Evolutionary conservation across 2,888 invertebrate species (phyloP).

Genomic region (Hetaerina titia): DNA sequence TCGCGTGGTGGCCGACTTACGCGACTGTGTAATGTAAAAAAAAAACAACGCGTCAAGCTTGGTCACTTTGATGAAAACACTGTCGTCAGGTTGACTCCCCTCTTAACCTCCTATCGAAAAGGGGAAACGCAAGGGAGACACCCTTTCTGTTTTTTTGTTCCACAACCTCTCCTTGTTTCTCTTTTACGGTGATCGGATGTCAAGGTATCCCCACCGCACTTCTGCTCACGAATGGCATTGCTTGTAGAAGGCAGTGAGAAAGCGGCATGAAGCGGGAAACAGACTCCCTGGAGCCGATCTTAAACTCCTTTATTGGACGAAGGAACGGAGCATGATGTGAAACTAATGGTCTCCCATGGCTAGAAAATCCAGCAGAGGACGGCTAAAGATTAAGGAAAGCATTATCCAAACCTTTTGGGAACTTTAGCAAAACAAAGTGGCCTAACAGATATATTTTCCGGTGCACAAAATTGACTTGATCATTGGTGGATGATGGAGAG

Average conservation of each 20-base stretch:
- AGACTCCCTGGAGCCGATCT: conserved; percentile 13
- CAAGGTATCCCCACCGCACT: background rate
- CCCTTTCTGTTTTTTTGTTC: background rate
- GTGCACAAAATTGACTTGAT: too few species aligned
- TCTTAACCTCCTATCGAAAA: conserved; percentile 18
- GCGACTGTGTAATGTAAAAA: too few species aligned
- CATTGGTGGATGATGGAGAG: too few species aligned
- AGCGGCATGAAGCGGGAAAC: background rate
- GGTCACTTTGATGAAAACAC: too few species aligned
- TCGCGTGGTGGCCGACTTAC: too few species aligned
- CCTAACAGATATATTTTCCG: too few species aligned
- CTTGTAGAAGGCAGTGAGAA: conserved; percentile 5
- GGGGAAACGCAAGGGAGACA: background rate
- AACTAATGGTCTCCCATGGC: background rate
- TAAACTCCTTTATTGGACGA: background rate
- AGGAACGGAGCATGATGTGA: background rate
- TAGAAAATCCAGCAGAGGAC: background rate
- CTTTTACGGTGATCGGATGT: background rate
- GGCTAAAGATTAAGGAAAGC: background rate
- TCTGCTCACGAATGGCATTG: conserved; percentile 15
- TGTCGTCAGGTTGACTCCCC: background rate
- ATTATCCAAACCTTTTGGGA: too few species aligned
- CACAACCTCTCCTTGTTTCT: background rate
- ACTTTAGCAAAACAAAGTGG: too few species aligned
- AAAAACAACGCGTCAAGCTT: too few species aligned